A percentile compares a stretch with the other conserved stretches of the same genome.
phyloP scores from a whole-genome alignment of 1,140 invertebrate genomes.

The Drosophila repleta region DNA sequence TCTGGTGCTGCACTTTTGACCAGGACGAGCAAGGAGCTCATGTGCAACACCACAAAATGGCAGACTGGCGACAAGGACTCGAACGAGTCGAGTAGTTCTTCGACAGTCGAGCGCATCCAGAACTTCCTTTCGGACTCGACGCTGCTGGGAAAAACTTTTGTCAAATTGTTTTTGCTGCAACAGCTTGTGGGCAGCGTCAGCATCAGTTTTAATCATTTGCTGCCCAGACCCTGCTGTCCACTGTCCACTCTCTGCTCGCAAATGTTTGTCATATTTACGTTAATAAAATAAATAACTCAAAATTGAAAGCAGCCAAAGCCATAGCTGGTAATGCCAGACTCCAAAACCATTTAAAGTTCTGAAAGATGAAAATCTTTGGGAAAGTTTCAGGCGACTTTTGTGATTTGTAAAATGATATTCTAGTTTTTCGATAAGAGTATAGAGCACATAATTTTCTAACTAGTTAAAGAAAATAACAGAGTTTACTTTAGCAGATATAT shows the following conservation, averaged over 20 bases:
- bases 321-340: conserved; percentile 1
- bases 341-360: conserved; percentile 13
- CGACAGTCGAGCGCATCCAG: conserved; percentile 49
- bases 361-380: conserved; percentile 9
- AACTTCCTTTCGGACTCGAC: conserved; percentile 38
- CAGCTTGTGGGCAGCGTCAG: conserved; percentile 64
- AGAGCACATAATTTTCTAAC: no score
- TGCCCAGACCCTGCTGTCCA: no score
- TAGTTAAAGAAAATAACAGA: no score
- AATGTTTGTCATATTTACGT: conserved; percentile 34
- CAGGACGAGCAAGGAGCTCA: conserved; percentile 37
- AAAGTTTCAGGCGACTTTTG: neutral
- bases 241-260: conserved; percentile 7
- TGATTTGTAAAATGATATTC: neutral
- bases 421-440: neutral
- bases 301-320: conserved; percentile 18
- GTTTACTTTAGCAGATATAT: no score
- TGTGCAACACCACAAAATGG: conserved; percentile 29
- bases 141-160: conserved; percentile 56
- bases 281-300: conserved; percentile 37
- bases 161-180: conserved; percentile 71
- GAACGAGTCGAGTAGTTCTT: conserved; percentile 22
- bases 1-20: conserved; percentile 63
- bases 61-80: conserved; percentile 34
- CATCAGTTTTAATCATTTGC: conserved; percentile 69